phyloP scores from a whole-genome alignment of 2,113 vertebrate genomes.

The Atractosteus spatula region DNA sequence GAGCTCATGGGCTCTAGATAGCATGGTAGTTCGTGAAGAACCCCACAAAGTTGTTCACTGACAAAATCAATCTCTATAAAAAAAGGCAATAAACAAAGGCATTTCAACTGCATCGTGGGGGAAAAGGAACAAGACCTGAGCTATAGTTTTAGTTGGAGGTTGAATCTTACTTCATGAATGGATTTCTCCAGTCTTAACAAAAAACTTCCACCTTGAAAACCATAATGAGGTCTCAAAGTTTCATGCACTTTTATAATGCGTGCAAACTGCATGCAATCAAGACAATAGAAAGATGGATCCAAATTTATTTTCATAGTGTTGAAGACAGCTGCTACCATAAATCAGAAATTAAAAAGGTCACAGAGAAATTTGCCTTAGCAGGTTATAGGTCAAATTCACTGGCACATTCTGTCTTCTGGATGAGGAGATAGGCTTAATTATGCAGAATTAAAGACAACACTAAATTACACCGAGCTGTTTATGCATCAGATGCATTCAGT shows the following conservation, averaged over 20 bases:
- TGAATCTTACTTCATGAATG: too few species aligned
- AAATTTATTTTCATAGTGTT: slow-evolving; percentile 29
- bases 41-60: too few species aligned
- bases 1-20: slow-evolving; percentile 50
- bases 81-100: too few species aligned
- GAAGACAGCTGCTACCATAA: slow-evolving; percentile 22
- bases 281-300: slow-evolving; percentile 39
- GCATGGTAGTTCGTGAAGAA: too few species aligned
- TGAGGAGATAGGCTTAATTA: neutral
- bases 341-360: slow-evolving; percentile 40
- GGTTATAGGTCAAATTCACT: slow-evolving; percentile 32
- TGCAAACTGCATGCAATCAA: neutral
- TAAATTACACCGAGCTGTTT: neutral
- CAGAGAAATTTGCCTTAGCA: slow-evolving; percentile 25
- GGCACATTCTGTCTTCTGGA: neutral
- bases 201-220: too few species aligned
- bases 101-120: too few species aligned
- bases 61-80: too few species aligned
- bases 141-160: too few species aligned
- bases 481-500: neutral
- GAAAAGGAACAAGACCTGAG: too few species aligned
- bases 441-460: neutral
- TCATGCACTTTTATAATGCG: too few species aligned
- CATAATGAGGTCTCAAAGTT: too few species aligned
- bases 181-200: too few species aligned